Evolutionary conservation across 2,888 invertebrate species (phyloP).

Genomic region (Arctia plantaginis): DNA sequence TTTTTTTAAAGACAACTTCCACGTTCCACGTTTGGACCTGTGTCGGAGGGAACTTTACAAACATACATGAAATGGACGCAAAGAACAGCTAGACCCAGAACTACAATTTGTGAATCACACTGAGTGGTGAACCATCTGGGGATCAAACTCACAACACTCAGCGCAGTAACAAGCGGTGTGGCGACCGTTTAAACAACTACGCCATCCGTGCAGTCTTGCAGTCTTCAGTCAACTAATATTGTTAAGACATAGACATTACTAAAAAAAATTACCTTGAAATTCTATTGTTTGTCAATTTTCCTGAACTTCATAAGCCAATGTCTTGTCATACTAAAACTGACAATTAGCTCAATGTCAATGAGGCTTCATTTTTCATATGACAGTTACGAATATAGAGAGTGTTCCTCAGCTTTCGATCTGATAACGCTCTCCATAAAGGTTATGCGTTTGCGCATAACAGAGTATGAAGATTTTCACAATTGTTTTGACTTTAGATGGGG

Average conservation of each 20-base stretch:
- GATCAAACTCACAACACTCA: no score
- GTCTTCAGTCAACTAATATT: not conserved
- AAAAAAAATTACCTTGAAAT: not conserved
- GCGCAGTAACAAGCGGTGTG: no score
- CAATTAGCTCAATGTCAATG: conserved; percentile 21
- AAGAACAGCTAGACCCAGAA: no score
- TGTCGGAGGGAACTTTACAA: no score
- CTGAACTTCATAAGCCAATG: not conserved
- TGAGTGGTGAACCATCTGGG: no score
- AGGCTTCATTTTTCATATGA: conserved; percentile 18
- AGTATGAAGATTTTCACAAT: not conserved
- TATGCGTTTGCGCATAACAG: conserved; percentile 19
- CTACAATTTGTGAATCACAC: no score
- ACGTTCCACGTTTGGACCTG: no score
- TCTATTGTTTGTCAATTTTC: not conserved
- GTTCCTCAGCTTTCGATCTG: conserved; percentile 10
- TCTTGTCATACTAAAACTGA: conserved; percentile 3
- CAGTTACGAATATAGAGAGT: conserved; percentile 17
- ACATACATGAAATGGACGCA: no score
- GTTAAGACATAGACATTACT: not conserved
- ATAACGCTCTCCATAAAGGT: conserved; percentile 18
- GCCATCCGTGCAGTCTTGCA: no score
- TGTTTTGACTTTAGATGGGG: not conserved
- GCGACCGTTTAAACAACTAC: no score
- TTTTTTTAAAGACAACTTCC: no score